Evolutionary conservation across 1,140 invertebrate species (phyloP), one percentile per base, ranked within the genome.

Genomic region (Coptotermes formosanus): DNA sequence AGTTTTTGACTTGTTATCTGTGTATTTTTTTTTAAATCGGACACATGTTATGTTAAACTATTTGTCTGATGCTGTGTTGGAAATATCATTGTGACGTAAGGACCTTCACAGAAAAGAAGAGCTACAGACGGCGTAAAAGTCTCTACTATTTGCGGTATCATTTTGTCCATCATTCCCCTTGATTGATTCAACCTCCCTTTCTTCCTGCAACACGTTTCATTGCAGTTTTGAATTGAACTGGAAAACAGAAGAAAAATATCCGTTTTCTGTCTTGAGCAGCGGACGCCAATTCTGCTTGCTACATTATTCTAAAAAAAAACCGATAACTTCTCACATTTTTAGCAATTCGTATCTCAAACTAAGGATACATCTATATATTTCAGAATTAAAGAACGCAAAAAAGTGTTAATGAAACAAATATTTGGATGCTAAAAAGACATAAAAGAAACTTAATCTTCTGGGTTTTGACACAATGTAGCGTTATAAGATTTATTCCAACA

Each of bases 81-180:
- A 75, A 30, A 75, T 7, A n/a, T 75, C 64, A 75, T 75, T 75
- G 25, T 75, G n/a, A 75, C 64, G n/a, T 75, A 75, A 0, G 14
- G 45, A 9, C 9, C 14, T 75, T 30, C 64, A 75, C n/a, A 12
- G 64, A 55, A 12, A 19, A 21, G 52, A 55, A 55, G 19, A 48
- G 19, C 12, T 16, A 55, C 3, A 30, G n/a, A 30, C 3, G 25
- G 6, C 8, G 14, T 0, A 75, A 14, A 25, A 30, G 1, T 75
- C 64, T 21, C 52, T 0, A 1, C 64, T 75, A 14, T 25, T 75
- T 75, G 64, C 64, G 25, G 64, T 75, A 75, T 75, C 64, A 75
- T 75, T 75, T 75, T n/a, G 2, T 25, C n/a, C 64, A 75, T 75
- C 64, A 75, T 75, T 75, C 64, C 64, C 64, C 64, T 75, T 75